phyloP scores from a whole-genome alignment of 2,113 vertebrate genomes.

The Notarius lentiginosus region DNA sequence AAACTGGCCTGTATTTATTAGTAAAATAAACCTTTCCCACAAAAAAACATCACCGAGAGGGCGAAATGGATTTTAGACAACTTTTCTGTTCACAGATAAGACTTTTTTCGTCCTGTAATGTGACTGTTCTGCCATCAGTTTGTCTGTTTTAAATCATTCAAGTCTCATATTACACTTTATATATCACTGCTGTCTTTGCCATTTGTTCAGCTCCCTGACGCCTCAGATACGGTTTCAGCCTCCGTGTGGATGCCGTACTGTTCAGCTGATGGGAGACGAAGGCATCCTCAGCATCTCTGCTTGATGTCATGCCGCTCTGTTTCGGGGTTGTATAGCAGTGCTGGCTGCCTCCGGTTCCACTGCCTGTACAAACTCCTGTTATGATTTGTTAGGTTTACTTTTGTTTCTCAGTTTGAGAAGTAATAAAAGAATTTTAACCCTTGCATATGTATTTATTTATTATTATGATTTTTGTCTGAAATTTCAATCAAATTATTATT shows the following conservation, averaged over 20 bases:
- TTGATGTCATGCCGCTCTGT: conserved; percentile 49
- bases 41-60: neutral
- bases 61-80: neutral
- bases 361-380: conserved; percentile 66
- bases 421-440: conserved; percentile 73
- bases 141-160: neutral
- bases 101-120: no score
- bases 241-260: neutral
- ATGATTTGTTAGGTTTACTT: conserved; percentile 68
- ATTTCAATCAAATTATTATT: neutral
- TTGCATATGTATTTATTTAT: neutral
- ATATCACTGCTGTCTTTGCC: neutral
- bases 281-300: neutral
- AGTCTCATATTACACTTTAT: neutral
- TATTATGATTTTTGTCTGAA: neutral
- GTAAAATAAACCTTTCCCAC: neutral
- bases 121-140: neutral
- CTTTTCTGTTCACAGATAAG: neutral
- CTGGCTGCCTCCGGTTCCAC: conserved; percentile 48
- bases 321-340: conserved; percentile 40
- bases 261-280: conserved; percentile 4
- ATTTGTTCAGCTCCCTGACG: neutral
- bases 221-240: neutral
- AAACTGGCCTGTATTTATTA: conserved; percentile 9
- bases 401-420: conserved; percentile 67